Conservation (phyloP, 2,797 vertebrate species). For the Lacerta bilineata region DNA sequence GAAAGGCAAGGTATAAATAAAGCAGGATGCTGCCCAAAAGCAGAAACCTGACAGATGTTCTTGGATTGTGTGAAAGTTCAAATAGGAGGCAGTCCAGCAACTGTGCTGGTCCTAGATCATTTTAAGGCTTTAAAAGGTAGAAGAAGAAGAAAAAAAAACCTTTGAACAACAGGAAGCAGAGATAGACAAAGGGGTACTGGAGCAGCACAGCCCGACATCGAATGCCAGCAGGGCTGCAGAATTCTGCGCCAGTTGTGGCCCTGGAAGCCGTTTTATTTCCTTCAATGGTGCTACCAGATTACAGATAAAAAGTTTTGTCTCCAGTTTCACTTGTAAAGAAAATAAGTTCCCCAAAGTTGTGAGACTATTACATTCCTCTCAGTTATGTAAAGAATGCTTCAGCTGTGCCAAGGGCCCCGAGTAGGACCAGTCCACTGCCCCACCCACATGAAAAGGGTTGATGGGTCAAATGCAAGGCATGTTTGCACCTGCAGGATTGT, state of each 20-base stretch:
- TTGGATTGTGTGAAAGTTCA: too few relatives aligned
- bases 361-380: too few relatives aligned
- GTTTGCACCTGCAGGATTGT: too few relatives aligned
- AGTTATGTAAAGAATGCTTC: too few relatives aligned
- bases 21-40: too few relatives aligned
- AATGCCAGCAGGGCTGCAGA: neutral
- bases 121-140: too few relatives aligned
- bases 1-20: too few relatives aligned
- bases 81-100: too few relatives aligned
- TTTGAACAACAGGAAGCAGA: neutral
- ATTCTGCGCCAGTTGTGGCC: neutral
- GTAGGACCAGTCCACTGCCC: neutral
- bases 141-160: neutral
- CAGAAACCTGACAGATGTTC: too few relatives aligned
- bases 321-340: neutral
- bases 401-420: too few relatives aligned
- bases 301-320: neutral
- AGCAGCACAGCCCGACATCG: neutral
- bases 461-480: too few relatives aligned
- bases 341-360: neutral
- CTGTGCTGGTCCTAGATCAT: neutral
- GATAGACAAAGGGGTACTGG: neutral
- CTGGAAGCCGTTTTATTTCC: neutral
- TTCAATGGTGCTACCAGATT: neutral
- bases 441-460: neutral